Evolutionary conservation across 30 jellyfish, hydroid and myxozoan genomes (phyloP).

Genomic region (Hydra vulgaris): DNA sequence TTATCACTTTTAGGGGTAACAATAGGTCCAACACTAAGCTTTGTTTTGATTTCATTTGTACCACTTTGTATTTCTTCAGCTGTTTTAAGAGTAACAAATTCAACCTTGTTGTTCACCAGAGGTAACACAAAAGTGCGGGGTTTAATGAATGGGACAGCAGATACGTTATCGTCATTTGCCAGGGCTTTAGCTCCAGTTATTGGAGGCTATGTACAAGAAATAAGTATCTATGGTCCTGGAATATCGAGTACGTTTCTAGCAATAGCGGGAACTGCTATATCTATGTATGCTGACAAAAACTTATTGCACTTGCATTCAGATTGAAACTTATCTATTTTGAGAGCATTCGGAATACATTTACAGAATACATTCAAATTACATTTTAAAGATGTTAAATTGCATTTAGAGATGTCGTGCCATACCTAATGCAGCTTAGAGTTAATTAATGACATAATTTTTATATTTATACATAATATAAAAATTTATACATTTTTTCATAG

Average conservation of each 20-base stretch:
- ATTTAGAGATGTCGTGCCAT: too few relatives aligned
- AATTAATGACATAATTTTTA: too few relatives aligned
- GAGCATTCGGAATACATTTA: too few relatives aligned
- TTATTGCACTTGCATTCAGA: not conserved
- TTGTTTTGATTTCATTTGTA: slow-evolving; percentile 36
- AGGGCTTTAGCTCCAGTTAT: slow-evolving; percentile 82
- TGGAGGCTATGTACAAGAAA: slow-evolving; percentile 78
- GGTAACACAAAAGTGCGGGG: slow-evolving; percentile 73
- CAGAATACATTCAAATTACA: too few relatives aligned
- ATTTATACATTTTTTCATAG: too few relatives aligned
- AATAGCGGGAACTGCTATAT: slow-evolving; percentile 40
- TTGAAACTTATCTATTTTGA: too few relatives aligned
- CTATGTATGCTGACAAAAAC: slow-evolving; percentile 25
- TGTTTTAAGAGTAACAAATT: slow-evolving; percentile 68
- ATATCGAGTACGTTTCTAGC: slow-evolving; percentile 24
- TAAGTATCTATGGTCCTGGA: slow-evolving; percentile 78
- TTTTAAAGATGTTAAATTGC: too few relatives aligned
- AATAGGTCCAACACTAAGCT: slow-evolving; percentile 48
- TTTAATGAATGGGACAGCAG: slow-evolving; percentile 66
- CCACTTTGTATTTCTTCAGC: slow-evolving; percentile 85
- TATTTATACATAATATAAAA: too few relatives aligned
- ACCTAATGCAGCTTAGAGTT: too few relatives aligned
- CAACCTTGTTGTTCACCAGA: slow-evolving; percentile 51
- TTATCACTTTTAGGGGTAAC: slow-evolving; percentile 39
- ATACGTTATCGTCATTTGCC: slow-evolving; percentile 74